These are phyloP conservation scores for Meta bourneti DNA, from an alignment of 2,888 invertebrate species.

Conservation along the genomic window DNA sequence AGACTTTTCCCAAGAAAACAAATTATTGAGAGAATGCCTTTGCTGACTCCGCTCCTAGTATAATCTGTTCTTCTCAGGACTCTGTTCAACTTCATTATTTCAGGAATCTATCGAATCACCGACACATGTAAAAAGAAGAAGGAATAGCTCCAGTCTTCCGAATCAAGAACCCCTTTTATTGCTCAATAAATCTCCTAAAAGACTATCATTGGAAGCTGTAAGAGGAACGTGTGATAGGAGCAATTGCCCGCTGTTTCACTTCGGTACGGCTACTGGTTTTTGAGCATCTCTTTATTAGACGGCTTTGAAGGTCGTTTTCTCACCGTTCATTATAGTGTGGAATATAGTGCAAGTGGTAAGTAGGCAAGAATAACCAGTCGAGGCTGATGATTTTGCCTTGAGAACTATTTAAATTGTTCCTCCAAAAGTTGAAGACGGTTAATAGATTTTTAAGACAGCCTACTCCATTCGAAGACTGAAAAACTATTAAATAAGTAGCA, in stretches of 20 bases:
- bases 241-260: slow-evolving; percentile 37
- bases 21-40: background rate
- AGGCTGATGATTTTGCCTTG: too few relatives aligned
- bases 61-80: background rate
- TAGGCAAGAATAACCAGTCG: too few relatives aligned
- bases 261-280: slow-evolving; percentile 47
- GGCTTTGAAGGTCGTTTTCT: slow-evolving; percentile 4
- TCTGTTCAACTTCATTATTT: background rate
- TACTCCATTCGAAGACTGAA: too few relatives aligned
- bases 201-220: slow-evolving; percentile 39
- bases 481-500: too few relatives aligned
- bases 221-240: slow-evolving; percentile 25
- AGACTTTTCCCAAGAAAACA: background rate
- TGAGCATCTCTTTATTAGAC: slow-evolving; percentile 6
- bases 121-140: background rate
- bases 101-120: background rate
- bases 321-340: background rate
- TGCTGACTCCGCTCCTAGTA: background rate
- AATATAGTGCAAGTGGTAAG: background rate
- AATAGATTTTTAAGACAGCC: too few relatives aligned
- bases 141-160: background rate
- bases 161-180: slow-evolving; percentile 33
- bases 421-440: too few relatives aligned
- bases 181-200: slow-evolving; percentile 57
- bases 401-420: too few relatives aligned